phyloP scores from a whole-genome alignment of 1,140 invertebrate species.

The Cecropterus lyciades region DNA sequence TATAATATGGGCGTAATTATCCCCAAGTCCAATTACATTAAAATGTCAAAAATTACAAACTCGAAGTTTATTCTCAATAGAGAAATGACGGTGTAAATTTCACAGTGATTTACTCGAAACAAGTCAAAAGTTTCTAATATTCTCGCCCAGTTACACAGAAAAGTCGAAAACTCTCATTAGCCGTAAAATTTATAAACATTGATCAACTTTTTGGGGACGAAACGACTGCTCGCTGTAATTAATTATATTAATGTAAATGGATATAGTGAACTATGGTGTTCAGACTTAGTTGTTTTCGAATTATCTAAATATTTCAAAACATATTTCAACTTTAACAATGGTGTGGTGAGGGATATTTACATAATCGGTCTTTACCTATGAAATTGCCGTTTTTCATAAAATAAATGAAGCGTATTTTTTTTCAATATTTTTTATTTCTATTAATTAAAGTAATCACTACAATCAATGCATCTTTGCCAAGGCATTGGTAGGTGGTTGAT shows the following conservation, averaged over 20 bases:
- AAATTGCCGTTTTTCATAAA: too few species aligned
- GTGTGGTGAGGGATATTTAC: too few species aligned
- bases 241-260: conserved; percentile 35
- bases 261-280: not conserved
- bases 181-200: conserved; percentile 51
- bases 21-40: conserved; percentile 10
- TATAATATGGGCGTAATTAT: too few species aligned
- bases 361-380: too few species aligned
- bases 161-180: conserved; percentile 55
- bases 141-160: conserved; percentile 51
- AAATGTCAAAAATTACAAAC: conserved; percentile 32
- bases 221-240: conserved; percentile 41
- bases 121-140: conserved; percentile 54
- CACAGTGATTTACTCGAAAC: conserved; percentile 50
- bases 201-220: conserved; percentile 47
- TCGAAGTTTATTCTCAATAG: conserved; percentile 42
- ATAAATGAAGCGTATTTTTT: too few species aligned
- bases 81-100: conserved; percentile 50
- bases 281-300: not conserved
- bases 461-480: too few species aligned
- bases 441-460: too few species aligned
- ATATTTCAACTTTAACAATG: too few species aligned
- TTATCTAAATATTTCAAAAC: too few species aligned
- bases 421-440: too few species aligned
- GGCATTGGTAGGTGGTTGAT: too few species aligned